Conservation (phyloP, 2,797 vertebrate species). For the Pangasius larnaudii region DNA sequence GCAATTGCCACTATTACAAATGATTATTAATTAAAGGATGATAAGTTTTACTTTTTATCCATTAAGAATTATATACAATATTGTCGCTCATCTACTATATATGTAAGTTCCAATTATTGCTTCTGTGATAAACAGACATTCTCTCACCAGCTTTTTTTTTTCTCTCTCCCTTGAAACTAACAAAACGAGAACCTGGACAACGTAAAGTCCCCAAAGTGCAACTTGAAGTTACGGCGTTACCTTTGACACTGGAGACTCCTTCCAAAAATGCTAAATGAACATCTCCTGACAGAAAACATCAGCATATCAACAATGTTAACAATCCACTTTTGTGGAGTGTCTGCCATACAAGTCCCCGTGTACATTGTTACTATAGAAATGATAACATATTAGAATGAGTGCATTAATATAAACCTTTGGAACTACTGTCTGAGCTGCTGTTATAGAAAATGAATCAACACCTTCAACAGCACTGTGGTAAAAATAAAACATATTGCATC, state of each 20-base stretch:
- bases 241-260: background rate
- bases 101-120: background rate
- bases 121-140: background rate
- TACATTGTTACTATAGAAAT: background rate
- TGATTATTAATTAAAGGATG: background rate
- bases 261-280: background rate
- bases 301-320: background rate
- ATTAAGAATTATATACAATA: background rate
- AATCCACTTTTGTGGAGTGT: background rate
- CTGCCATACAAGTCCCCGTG: background rate
- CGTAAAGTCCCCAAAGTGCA: background rate
- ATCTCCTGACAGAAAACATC: background rate
- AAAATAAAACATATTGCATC: background rate
- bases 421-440: background rate
- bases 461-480: background rate
- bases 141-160: background rate
- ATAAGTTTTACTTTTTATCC: background rate
- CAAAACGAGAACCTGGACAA: background rate
- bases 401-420: background rate
- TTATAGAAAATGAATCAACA: background rate
- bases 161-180: background rate
- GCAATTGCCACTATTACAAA: background rate
- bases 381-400: background rate
- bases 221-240: background rate
- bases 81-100: background rate